Base-by-base conservation (phyloP, 2,888 invertebrate genomes). In the Scaptomyza polygonia region DNA sequence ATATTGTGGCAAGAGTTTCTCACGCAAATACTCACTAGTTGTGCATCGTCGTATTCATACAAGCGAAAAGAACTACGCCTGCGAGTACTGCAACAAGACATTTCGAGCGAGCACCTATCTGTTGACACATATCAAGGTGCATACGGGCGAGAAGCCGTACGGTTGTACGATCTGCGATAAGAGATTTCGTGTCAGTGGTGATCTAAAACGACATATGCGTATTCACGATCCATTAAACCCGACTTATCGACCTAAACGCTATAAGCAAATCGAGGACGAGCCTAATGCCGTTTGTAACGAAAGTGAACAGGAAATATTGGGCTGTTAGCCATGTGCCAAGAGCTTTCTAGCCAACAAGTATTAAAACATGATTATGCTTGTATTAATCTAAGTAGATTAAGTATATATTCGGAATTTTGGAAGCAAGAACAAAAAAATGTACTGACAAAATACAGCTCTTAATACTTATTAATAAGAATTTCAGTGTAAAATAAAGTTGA, bases 1-100 rank as follows among this genome's bases (percentile, higher is more conserved):
- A 88, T 97, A 95, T 89, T 97, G 97, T 89, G 96, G 95, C 56
- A 97, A 97, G 89, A 96, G 96, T 88, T 97, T 97, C 92, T 96
- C 97, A 0, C 93, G 97, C 3, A 88, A 97, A 82, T 97, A 97
- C 90, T 97, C 97, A 0, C 91, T 97, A 49, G 96, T 96, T 52
- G 94, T 97, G 0, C 97, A 97, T 90, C 93, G 97, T 0, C 93
- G 97, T 55, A 97, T 97, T 48, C 97, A 97, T 91, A 97, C 97
- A 0, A 96, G 96, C 9, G 97, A 97, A 89, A 93, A 95, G 54
- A 97, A 97, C 92, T 97, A 97, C 91, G 94, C 95, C 79, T 97
- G 97, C 89, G 96, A 96, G 76, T 96, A 94, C 90, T 97, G 97
- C 89, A 93, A 93, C 69, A 97, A 97, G 91, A 94, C 95, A 21